Percentiles rank a stretch among this genome's conserved stretches.
phyloP scores from a whole-genome alignment of 2,888 invertebrate species.

The Xestia ashworthii region DNA sequence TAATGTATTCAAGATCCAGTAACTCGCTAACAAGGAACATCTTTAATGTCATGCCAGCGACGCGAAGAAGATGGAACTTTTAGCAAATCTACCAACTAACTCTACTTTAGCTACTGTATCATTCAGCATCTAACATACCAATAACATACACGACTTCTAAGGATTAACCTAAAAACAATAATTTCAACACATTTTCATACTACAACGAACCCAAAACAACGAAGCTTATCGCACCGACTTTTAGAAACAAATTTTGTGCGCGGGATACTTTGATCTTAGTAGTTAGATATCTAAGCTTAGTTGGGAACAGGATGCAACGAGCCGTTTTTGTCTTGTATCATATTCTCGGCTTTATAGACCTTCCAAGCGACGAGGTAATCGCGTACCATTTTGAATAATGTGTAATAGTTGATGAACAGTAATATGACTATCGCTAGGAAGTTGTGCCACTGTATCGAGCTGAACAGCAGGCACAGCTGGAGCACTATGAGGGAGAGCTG shows the following conservation, averaged over 20 bases:
- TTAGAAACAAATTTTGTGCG: constrained; percentile 63
- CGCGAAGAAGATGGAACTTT: constrained; percentile 4
- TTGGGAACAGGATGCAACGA: constrained; percentile 59
- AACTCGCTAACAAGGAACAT: neutral
- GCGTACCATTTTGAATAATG: constrained; percentile 96
- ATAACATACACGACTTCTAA: constrained; percentile 13
- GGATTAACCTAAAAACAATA: neutral
- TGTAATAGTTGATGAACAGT: constrained; percentile 97
- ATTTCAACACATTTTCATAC: constrained; percentile 11
- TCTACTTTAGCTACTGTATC: constrained; percentile 22
- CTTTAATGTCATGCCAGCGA: neutral
- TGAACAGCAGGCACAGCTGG: constrained; percentile 95
- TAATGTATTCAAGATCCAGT: neutral
- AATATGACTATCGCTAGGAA: constrained; percentile 96
- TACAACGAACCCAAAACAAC: constrained; percentile 20
- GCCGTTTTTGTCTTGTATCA: constrained; percentile 92
- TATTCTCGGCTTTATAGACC: constrained; percentile 94
- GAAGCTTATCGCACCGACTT: constrained; percentile 36
- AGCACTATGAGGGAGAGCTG: constrained; percentile 93
- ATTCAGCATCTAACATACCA: constrained; percentile 6
- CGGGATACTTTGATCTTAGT: constrained; percentile 58
- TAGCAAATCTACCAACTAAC: constrained; percentile 18
- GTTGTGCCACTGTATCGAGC: constrained; percentile 97
- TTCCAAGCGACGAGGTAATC: constrained; percentile 96
- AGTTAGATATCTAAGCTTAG: constrained; percentile 48